Evolutionary conservation across 1,140 invertebrate genomes (phyloP), one percentile per base, ranked within the genome.

Genomic region (Meloidogyne floridensis): DNA sequence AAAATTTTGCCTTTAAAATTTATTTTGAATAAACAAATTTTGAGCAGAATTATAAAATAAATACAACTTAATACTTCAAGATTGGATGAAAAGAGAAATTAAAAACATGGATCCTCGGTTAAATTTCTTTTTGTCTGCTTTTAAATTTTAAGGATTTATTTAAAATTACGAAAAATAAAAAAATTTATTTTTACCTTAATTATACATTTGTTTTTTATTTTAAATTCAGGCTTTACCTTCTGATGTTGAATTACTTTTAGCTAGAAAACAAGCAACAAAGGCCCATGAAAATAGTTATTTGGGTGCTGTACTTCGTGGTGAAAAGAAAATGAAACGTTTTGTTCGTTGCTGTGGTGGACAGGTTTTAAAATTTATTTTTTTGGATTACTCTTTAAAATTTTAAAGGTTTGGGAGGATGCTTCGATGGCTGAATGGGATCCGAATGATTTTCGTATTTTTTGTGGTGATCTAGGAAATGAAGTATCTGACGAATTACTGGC

Each of bases 401-500:
- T 65, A 47, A 47, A 87, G 80, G 74, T 81, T 6, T 89, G 88
- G 88, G 89, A 89, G 71, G 88, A 89, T 84, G 80, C 85, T 13
- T 88, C 89, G 5, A 72, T 89, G 43, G 89, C 89, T 59, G 88
- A 89, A 81, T 89, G 88, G 88, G 88, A 89, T 71, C 86, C 88
- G 47, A 89, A 87, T 92, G 97, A 99, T 92, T 99, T 97, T 91
- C 92, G 97, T 83, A 94, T 99, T 90, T 99, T 99, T 91, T 98
- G 96, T 91, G 98, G 98, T 56, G 98, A 99, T 93, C 92, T 99
- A 7, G 98, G 98, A 3, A 99, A 99, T 91, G 97, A 99, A 91
- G 76, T 81, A 42, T 81, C 76, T n/a, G 77, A 81, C 13, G 77
- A 81, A 81, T 72, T 81, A 18, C 53, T 81, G 10, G 80, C 80